Percentiles rank a stretch among this genome's conserved stretches.
Conservation (phyloP, 2,888 invertebrate genomes). For the Caenorhabditis sp. region DNA sequence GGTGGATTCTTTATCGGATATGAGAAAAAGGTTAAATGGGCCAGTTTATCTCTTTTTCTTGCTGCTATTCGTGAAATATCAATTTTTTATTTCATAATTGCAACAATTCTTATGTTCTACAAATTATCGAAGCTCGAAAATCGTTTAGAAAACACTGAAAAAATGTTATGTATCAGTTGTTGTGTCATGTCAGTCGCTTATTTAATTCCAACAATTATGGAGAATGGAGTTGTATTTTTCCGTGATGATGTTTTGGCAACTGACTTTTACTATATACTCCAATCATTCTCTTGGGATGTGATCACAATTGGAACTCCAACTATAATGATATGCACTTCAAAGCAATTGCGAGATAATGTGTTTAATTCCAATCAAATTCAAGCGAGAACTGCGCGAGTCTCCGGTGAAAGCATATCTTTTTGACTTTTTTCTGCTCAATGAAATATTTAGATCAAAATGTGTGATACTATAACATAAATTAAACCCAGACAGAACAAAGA, state of each 20-base stretch:
- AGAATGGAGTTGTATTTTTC: background rate
- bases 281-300: constrained; percentile 30
- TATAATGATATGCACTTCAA: background rate
- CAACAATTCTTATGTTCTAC: background rate
- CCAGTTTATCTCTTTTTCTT: background rate
- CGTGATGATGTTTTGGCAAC: background rate
- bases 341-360: background rate
- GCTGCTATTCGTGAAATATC: background rate
- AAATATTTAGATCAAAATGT: no score
- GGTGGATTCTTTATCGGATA: constrained; percentile 27
- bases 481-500: no score
- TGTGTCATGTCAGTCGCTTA: background rate
- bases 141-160: background rate
- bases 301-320: constrained; percentile 11
- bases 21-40: constrained; percentile 23
- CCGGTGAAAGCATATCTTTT: no score
- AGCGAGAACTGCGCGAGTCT: no score
- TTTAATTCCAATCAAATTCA: no score
- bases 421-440: no score
- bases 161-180: background rate
- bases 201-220: background rate
- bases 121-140: background rate
- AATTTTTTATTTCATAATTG: background rate
- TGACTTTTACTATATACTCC: constrained; percentile 10
- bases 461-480: no score